Evolutionary conservation across 2,888 invertebrate species (phyloP), one percentile per base, ranked within the genome.

Genomic region (Perithous albicinctus): DNA sequence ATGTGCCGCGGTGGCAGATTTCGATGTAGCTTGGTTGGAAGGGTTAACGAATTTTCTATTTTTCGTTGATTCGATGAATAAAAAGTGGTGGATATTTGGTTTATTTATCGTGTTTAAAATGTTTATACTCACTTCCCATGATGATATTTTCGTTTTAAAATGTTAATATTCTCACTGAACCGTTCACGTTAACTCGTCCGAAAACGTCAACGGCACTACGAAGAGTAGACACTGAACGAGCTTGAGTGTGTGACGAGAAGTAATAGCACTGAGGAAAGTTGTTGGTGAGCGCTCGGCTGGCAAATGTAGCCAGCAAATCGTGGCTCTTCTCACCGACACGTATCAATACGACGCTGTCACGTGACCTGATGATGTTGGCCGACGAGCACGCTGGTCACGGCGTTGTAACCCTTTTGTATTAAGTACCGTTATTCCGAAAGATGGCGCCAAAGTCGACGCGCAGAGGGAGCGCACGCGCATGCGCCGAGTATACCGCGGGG

Each of bases 111-210:
- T 18, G 85, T 86, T 89, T 86, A 35, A 46, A 61, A 86, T n/a
- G n/a, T 7, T 20, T 54, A 93, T 94, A 95, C 95, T 95, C 93
- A 95, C 94, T 94, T 93, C 95, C 95, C 95, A 95, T 95, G 93
- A 93, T 94, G 94, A 94, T 93, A 93, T 93, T 59, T 15, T 79
- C 38, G 18, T 54, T 77, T 66, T 73, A 4, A 26, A n/a, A 59
- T 61, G 51, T 43, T 35, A 20, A 54, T 64, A 23, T 43, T 64
- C 23, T 69, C 77, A 72, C 80, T 74, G 29, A 75, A 59, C 12
- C 66, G 76, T 74, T 8, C 48, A 38, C 72, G 64, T 59, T 46
- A 59, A 63, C 23, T 54, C 41, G 26, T 77, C 38, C 54, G 59
- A 80, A 76, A 73, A 83, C 76, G 80, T 81, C 84, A 83, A 80